phyloP scores from a whole-genome alignment of 2,888 invertebrate species.

The Caradrina clavipalpis region DNA sequence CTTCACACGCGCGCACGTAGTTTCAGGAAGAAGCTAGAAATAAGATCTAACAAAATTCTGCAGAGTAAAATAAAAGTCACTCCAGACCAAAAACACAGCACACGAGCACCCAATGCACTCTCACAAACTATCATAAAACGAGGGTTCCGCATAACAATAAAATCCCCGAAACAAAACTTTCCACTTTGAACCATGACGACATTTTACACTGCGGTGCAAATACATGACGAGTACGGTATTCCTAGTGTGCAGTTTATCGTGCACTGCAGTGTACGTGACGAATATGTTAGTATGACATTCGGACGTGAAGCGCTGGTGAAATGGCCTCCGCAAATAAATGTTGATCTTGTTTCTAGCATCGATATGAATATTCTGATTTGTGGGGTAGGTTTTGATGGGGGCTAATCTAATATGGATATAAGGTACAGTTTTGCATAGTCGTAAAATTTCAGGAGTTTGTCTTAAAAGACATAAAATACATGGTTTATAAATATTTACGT shows the following conservation, averaged over 20 bases:
- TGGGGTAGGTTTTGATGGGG: not conserved
- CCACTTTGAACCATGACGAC: slow-evolving; percentile 30
- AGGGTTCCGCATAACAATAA: slow-evolving; percentile 25
- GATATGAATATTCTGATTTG: slow-evolving; percentile 23
- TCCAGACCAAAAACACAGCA: not conserved
- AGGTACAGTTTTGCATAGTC: too few species aligned
- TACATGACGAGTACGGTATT: slow-evolving; percentile 52
- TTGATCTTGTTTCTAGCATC: slow-evolving; percentile 31
- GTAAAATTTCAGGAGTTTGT: too few species aligned
- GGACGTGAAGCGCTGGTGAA: slow-evolving; percentile 46
- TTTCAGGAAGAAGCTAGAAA: too few species aligned
- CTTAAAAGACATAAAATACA: too few species aligned
- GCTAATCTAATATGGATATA: slow-evolving; percentile 16
- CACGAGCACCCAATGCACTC: slow-evolving; percentile 10
- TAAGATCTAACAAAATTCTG: too few species aligned
- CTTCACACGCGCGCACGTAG: too few species aligned
- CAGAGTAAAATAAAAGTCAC: not conserved
- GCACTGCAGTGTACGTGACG: slow-evolving; percentile 63
- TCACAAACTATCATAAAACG: slow-evolving; percentile 31
- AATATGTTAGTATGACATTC: slow-evolving; percentile 56
- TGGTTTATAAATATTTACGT: too few species aligned
- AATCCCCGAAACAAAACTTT: slow-evolving; percentile 51
- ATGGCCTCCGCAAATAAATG: slow-evolving; percentile 42
- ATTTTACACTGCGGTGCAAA: slow-evolving; percentile 58
- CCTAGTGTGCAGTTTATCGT: slow-evolving; percentile 61